A percentile compares a stretch with the other conserved stretches of the same genome.
Evolutionary conservation across 2,797 vertebrate genomes (phyloP).

Genomic region (Argyrosomus regius): DNA sequence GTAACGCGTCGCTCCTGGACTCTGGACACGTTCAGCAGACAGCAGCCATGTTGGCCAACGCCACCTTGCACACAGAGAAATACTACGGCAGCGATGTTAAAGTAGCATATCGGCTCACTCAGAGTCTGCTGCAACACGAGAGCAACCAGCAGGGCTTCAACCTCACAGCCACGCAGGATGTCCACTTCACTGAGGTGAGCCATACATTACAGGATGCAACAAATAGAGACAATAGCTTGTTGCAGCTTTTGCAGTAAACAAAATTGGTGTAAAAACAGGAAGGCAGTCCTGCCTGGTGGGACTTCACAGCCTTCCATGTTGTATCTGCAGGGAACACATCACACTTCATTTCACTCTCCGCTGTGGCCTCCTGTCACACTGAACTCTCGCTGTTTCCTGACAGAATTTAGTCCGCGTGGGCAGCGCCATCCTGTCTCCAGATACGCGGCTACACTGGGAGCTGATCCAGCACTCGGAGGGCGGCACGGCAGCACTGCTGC

Average conservation of each 20-base stretch:
- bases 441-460: conserved; percentile 93
- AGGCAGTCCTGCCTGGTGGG: conserved; percentile 15
- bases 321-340: conserved; percentile 32
- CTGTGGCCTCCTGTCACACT: conserved; percentile 42
- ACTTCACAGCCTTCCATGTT: conserved; percentile 23
- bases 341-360: conserved; percentile 37
- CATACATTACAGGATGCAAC: neutral
- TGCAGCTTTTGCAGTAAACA: conserved; percentile 1
- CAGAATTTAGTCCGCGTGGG: conserved; percentile 95
- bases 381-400: conserved; percentile 43
- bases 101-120: conserved; percentile 89
- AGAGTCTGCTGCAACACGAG: conserved; percentile 90
- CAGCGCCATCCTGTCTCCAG: conserved; percentile 91
- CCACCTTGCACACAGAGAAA: conserved; percentile 82
- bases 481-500: conserved; percentile 91
- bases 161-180: conserved; percentile 94
- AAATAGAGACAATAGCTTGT: neutral
- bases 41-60: conserved; percentile 89
- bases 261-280: neutral
- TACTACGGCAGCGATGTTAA: conserved; percentile 94
- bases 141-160: conserved; percentile 92
- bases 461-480: conserved; percentile 94
- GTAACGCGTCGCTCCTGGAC: conserved; percentile 88
- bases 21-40: conserved; percentile 84
- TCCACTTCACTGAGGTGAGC: conserved; percentile 94